Evolutionary conservation across 2,888 invertebrate species (phyloP).

Genomic region (Camponotus fellah): DNA sequence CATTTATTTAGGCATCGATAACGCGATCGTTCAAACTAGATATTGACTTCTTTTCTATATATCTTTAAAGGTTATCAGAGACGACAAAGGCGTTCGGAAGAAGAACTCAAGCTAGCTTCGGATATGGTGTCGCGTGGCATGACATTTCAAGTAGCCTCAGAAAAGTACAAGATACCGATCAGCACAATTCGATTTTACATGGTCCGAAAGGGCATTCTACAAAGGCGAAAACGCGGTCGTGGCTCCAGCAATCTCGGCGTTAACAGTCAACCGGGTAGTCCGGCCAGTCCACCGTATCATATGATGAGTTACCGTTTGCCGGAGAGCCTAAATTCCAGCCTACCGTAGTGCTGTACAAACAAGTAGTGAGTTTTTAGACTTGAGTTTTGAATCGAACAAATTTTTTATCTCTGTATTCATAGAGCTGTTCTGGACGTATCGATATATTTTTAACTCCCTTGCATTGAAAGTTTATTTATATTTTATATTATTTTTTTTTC

Average conservation of each 20-base stretch:
- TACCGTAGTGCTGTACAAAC: constrained; percentile 83
- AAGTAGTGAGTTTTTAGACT: constrained; percentile 80
- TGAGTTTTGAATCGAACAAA: constrained; percentile 77
- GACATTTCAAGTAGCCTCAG: constrained; percentile 95
- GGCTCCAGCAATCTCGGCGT: constrained; percentile 87
- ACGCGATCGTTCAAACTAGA: background rate
- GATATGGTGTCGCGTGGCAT: constrained; percentile 95
- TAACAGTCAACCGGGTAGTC: constrained; percentile 87
- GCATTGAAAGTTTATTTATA: constrained; percentile 63
- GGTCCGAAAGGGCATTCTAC: constrained; percentile 94
- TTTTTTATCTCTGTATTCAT: constrained; percentile 77
- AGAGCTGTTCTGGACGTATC: constrained; percentile 82
- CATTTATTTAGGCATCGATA: background rate
- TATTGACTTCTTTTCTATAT: background rate
- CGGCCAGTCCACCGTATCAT: constrained; percentile 91
- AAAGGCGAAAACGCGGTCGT: constrained; percentile 92
- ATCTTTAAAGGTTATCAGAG: constrained; percentile 82
- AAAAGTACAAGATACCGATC: constrained; percentile 95
- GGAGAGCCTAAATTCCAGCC: constrained; percentile 86
- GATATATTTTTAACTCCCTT: constrained; percentile 66
- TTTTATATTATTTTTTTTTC: constrained; percentile 56
- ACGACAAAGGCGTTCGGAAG: constrained; percentile 90
- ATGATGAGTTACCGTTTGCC: constrained; percentile 93
- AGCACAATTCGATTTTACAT: constrained; percentile 95
- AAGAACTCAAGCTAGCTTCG: constrained; percentile 92